Evolutionary conservation across 2,797 vertebrate genomes (phyloP), one percentile per base, ranked within the genome.

Genomic region (Numenius phaeopus): DNA sequence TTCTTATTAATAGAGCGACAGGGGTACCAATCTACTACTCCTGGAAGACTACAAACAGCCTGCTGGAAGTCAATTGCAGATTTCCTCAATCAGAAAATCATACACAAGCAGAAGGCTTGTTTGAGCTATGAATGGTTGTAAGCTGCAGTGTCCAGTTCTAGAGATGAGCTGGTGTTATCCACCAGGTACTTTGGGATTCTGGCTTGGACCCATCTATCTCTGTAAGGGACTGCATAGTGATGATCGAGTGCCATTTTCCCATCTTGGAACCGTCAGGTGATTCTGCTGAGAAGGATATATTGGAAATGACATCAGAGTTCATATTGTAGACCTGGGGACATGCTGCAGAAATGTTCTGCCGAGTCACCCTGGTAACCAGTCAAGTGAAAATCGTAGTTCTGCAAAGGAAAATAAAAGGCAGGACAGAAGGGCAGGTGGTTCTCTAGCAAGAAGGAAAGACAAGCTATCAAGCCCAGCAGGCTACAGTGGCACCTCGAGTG

Each of bases 351-450:
- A 14, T 14, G 7, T 77, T 94, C 59, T 95, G 59, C 78, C 92
- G 91, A 89, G 59, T 94, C 93, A 95, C 58, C 15, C 73, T 82
- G 75, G 59, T 92, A 93, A 96, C 73, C 52, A 84, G 54, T 40
- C 32, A 57, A 91, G 34, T 77, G 29, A 57, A 95, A 59, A 82
- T 83, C n/a, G 10, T 10, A 76, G 55, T 15, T 89, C 80, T 67
- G 76, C 3, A 65, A 39, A 40, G 22, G 37, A 52, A 88, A 61
- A 46, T 4, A 54, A 40, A 89, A 58, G 16, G 37, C 52, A 65
- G 37, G 61, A 59, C 9, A 67, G 76, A 85, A 64, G 20, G 30
- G 30, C 17, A 73, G 15, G 21, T 73, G 20, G 12, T 30, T 84
- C 59, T 85, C 23, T 34, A 34, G 52, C 0, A 2, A 30, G 37